Evolutionary conservation across 1,140 invertebrate species (phyloP).

Genomic region (Drosophila sucinea): DNA sequence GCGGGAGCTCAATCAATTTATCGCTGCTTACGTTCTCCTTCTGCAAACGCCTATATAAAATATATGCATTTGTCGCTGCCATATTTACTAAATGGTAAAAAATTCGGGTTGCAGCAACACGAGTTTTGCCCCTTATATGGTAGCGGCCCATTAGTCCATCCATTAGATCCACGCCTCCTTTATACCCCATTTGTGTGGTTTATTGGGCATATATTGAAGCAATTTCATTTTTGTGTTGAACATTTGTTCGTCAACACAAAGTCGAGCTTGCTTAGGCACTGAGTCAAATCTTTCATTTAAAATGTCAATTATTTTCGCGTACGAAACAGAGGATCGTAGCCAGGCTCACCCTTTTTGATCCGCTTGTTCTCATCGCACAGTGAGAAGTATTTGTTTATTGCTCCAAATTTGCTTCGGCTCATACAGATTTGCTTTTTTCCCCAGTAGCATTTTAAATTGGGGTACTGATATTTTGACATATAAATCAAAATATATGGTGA

Average conservation of each 20-base stretch:
- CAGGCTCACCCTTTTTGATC: constrained; percentile 38
- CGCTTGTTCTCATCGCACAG: constrained; percentile 37
- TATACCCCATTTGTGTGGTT: constrained; percentile 40
- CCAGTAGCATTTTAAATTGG: constrained; percentile 32
- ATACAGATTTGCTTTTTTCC: constrained; percentile 21
- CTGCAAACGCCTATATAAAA: constrained; percentile 6
- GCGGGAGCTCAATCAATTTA: constrained; percentile 12
- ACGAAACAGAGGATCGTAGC: constrained; percentile 41
- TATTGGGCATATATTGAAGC: constrained; percentile 40
- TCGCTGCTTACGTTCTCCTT: constrained; percentile 12
- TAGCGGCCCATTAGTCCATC: too few species aligned
- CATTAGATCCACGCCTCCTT: constrained; percentile 11
- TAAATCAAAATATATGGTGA: too few species aligned
- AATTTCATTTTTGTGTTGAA: constrained; percentile 38
- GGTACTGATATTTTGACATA: constrained; percentile 38
- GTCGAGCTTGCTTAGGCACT: constrained; percentile 33
- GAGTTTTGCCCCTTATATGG: too few species aligned
- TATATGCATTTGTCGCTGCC: constrained; percentile 18
- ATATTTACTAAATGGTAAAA: constrained; percentile 16
- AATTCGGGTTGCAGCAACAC: constrained; percentile 1
- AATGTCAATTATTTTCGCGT: constrained; percentile 23
- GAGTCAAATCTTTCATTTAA: constrained; percentile 43
- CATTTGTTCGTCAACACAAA: constrained; percentile 36
- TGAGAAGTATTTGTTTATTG: constrained; percentile 30
- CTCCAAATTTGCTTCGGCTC: constrained; percentile 30